Evolutionary conservation across 2,113 vertebrate genomes (phyloP), one percentile per base, ranked within the genome.

Genomic region (Albula goreensis): DNA sequence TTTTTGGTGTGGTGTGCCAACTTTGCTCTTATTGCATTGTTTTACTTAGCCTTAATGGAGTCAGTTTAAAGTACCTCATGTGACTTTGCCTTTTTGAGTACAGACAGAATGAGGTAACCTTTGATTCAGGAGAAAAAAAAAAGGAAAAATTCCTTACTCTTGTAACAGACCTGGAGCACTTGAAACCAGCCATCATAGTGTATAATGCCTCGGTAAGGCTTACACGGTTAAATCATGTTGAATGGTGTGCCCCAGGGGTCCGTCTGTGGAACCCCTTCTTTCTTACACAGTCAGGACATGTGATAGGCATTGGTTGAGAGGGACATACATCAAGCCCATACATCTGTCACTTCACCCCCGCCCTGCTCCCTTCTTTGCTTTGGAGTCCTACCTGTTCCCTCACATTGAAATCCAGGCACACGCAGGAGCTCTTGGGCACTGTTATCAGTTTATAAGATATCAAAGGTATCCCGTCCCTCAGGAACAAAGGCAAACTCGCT

Each of bases 191-290:
- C 90, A 88, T 91, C 49, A 31, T 57, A 2, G 50, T 50, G 60
- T 66, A 50, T 53, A 80, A 80, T 49, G 91, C 89, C 88, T 82
- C 89, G 92, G 91, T 87, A 90, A 91, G 89, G 89, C 90, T 88
- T 88, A 90, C 88, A 12, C 86, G 87, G 89, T 90, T 88, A 88
- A 92, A 90, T 88, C 87, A 90, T 89, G 88, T 87, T 91, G 91
- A 91, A 91, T 92, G 91, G 90, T n/a, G 89, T 86, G 92, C 93
- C 93, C 90, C 91, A 86, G 92, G 93, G 92, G 87, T 91, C 86
- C 78, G 86, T 91, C 90, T 88, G 85, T 80, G 84, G 85, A 87
- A 83, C 90, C 52, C 63, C 86, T 86, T 57, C 85, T 85, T 88
- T 91, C 86, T 50, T 10, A 50, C 25, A 10, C 89, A 86, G 82